phyloP scores from a whole-genome alignment of 2,888 invertebrate genomes.

The Trilocha varians region DNA sequence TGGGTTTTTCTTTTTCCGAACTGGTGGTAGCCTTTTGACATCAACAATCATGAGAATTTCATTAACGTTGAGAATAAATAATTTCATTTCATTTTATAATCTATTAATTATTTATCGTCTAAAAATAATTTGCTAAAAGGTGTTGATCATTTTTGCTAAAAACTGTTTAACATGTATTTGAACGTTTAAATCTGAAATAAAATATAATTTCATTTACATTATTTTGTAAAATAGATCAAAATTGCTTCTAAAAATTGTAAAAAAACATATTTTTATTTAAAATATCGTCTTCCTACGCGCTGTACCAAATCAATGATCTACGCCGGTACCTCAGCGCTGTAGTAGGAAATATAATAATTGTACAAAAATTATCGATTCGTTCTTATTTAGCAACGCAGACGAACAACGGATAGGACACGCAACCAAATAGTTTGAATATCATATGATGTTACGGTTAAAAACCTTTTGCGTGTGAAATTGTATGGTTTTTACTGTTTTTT shows the following conservation, averaged over 20 bases:
- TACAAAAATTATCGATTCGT: slow-evolving; percentile 58
- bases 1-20: too few relatives aligned
- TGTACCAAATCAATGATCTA: slow-evolving; percentile 38
- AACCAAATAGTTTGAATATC: slow-evolving; percentile 3
- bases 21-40: too few relatives aligned
- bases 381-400: slow-evolving; percentile 47
- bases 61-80: too few relatives aligned
- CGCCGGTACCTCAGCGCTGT: slow-evolving; percentile 21
- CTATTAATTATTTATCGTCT: too few relatives aligned
- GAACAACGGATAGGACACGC: slow-evolving; percentile 23
- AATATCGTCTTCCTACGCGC: background rate
- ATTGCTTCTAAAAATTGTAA: background rate
- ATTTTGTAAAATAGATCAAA: too few relatives aligned
- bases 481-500: background rate
- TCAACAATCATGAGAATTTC: too few relatives aligned
- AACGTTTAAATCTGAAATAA: too few relatives aligned
- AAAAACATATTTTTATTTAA: background rate
- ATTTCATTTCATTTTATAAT: too few relatives aligned
- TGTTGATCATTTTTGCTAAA: too few relatives aligned
- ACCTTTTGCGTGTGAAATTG: background rate
- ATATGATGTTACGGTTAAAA: background rate
- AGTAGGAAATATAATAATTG: slow-evolving; percentile 21
- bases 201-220: too few relatives aligned
- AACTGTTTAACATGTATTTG: too few relatives aligned
- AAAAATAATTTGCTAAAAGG: too few relatives aligned